These are phyloP conservation scores for Eriosoma lanigerum DNA, from an alignment of 1,140 invertebrate species.

Conservation along the genomic window DNA sequence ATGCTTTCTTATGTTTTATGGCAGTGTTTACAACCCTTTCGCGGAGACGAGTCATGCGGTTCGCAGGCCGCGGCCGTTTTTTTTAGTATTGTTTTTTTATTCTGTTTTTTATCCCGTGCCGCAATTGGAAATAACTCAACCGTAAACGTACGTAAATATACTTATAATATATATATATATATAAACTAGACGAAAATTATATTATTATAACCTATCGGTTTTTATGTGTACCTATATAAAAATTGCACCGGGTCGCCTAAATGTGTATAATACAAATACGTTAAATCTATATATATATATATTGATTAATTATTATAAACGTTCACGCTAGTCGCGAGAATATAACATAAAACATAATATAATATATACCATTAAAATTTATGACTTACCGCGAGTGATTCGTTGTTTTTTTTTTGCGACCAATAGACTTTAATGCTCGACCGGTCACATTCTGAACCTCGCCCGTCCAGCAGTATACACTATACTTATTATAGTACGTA, in stretches of 20 bases:
- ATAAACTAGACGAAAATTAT: too few species aligned
- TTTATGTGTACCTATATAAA: too few species aligned
- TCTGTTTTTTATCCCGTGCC: not conserved
- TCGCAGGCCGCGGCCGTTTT: not conserved
- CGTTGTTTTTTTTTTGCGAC: not conserved
- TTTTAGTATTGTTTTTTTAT: conserved; percentile 19
- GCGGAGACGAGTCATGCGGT: conserved; percentile 11
- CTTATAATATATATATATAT: not conserved
- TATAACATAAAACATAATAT: not conserved
- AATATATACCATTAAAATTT: too few species aligned
- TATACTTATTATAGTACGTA: too few species aligned
- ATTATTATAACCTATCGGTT: too few species aligned
- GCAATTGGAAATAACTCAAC: not conserved
- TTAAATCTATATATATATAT: too few species aligned
- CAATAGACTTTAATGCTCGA: conserved; percentile 28
- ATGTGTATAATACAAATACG: not conserved
- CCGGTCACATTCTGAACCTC: conserved; percentile 2
- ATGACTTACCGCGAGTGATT: too few species aligned
- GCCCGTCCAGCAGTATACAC: conserved; percentile 34
- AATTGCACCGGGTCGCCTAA: not conserved
- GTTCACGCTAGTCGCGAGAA: not conserved
- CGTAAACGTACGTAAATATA: not conserved
- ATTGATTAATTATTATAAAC: conserved; percentile 4
- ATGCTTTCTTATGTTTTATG: conserved; percentile 2
- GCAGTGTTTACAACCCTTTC: not conserved